phyloP scores from a whole-genome alignment of 2,888 invertebrate species.

The Pyrocoelia pectoralis region DNA sequence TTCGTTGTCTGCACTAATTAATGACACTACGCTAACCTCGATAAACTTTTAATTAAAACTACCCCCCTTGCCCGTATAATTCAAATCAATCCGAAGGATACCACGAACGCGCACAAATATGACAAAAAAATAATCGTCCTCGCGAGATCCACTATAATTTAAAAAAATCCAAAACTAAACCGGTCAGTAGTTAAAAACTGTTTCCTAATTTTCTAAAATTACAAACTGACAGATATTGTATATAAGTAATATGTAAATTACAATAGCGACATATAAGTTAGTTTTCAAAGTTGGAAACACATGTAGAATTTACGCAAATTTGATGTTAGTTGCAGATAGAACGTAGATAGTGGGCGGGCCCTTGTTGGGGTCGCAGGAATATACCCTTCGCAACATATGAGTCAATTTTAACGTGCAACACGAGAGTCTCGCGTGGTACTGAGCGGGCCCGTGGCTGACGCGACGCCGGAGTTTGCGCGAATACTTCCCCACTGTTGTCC shows the following conservation, averaged over 20 bases:
- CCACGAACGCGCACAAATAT: constrained; percentile 12
- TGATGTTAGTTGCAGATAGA: constrained; percentile 35
- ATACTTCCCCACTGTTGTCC: constrained; percentile 47
- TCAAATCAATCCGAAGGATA: constrained; percentile 41
- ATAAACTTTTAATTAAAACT: constrained; percentile 38
- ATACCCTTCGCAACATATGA: constrained; percentile 33
- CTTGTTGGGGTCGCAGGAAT: constrained; percentile 43
- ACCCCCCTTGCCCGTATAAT: constrained; percentile 25
- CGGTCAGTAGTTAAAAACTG: neutral
- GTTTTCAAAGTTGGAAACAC: constrained; percentile 44
- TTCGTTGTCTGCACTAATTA: constrained; percentile 37
- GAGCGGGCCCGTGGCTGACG: constrained; percentile 48
- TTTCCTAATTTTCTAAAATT: constrained; percentile 31
- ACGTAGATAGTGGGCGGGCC: constrained; percentile 49
- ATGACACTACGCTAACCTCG: constrained; percentile 37
- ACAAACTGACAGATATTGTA: constrained; percentile 39
- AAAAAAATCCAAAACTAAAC: neutral
- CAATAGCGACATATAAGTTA: constrained; percentile 40
- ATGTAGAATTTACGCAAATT: constrained; percentile 45
- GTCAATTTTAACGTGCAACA: constrained; percentile 28
- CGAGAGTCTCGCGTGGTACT: constrained; percentile 53
- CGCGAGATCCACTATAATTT: neutral
- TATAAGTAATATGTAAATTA: constrained; percentile 47
- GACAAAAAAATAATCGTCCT: neutral
- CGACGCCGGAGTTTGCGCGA: constrained; percentile 53